Base-by-base conservation (phyloP, 2,888 invertebrate genomes). In the Cephus rjabovi region DNA sequence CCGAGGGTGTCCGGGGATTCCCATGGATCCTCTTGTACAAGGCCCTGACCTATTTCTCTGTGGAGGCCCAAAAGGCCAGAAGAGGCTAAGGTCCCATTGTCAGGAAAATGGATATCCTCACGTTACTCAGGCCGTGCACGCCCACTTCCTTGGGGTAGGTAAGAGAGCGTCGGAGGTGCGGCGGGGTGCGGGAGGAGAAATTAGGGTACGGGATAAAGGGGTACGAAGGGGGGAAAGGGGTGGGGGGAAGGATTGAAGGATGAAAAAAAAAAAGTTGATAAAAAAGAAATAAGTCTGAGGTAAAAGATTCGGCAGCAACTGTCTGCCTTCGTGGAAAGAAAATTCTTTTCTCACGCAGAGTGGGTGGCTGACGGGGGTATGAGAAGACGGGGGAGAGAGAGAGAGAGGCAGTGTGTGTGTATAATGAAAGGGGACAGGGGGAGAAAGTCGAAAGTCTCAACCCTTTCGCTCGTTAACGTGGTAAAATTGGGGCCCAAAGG, bases 31-130 rank as follows among this genome's bases (percentile, higher is more conserved):
- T 40, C 35, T 35, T 3, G 35, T 40, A 4, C 40, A 6, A 37
- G 86, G 81, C 87, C 87, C 83, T 88, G 88, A 88, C 87, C 88
- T 81, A 88, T 87, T 87, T 88, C 78, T 77, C 76, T 75, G 79
- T 84, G 83, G 87, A 86, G 84, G 83, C 77, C 76, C 81, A 75
- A 76, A 79, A 80, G 80, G 78, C 83, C 81, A 76, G 74, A 82
- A 79, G 76, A 75, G 77, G 73, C 77, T 76, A 74, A 33, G 70
- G 69, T 75, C 79, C 77, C 77, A 82, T 82, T 82, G 82, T 82
- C 77, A 73, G 35, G 35, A 35, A 79, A 37, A 15, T 40, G 15
- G 15, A 40, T 40, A 40, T 15, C 40, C 40, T 15, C 15, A 15
- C 40, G 40, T 15, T 15, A 40, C 40, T 15, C 15, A 6, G 3